These are phyloP conservation scores for Melitaea cinxia DNA, from an alignment of 1,140 invertebrate genomes.

Conservation along the genomic window DNA sequence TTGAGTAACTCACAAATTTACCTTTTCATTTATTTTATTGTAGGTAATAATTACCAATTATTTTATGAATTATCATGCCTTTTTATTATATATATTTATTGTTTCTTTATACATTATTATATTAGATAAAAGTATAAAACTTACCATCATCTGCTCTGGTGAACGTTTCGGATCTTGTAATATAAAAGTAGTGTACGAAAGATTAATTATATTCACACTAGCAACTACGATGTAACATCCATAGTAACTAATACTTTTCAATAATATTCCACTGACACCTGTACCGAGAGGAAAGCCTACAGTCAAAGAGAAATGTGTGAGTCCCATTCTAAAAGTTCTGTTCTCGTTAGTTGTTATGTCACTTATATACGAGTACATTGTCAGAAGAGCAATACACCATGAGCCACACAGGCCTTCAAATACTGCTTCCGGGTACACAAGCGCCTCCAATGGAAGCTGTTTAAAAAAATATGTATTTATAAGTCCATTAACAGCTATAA, in stretches of 20 bases:
- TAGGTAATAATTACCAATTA: no score
- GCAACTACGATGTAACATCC: conserved; percentile 62
- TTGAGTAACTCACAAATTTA: no score
- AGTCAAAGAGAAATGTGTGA: conserved; percentile 80
- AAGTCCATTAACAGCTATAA: conserved; percentile 71
- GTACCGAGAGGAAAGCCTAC: conserved; percentile 76
- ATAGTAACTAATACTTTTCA: conserved; percentile 70
- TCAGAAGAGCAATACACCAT: conserved; percentile 79
- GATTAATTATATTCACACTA: conserved; percentile 56
- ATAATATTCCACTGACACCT: conserved; percentile 69
- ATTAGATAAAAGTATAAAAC: conserved; percentile 48
- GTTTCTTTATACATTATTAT: background rate
- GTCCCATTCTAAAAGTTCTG: conserved; percentile 81
- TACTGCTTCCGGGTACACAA: conserved; percentile 36
- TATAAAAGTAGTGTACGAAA: conserved; percentile 58
- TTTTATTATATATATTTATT: no score
- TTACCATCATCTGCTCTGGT: conserved; percentile 83
- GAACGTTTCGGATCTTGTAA: conserved; percentile 82
- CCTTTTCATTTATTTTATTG: no score
- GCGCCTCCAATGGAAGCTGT: conserved; percentile 52
- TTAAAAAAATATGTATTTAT: conserved; percentile 79
- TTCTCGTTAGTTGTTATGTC: conserved; percentile 79
- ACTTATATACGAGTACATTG: conserved; percentile 82
- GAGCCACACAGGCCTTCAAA: conserved; percentile 74
- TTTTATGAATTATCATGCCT: no score